Conservation (phyloP, 2,113 vertebrate species). For the Centrocercus urophasianus region DNA sequence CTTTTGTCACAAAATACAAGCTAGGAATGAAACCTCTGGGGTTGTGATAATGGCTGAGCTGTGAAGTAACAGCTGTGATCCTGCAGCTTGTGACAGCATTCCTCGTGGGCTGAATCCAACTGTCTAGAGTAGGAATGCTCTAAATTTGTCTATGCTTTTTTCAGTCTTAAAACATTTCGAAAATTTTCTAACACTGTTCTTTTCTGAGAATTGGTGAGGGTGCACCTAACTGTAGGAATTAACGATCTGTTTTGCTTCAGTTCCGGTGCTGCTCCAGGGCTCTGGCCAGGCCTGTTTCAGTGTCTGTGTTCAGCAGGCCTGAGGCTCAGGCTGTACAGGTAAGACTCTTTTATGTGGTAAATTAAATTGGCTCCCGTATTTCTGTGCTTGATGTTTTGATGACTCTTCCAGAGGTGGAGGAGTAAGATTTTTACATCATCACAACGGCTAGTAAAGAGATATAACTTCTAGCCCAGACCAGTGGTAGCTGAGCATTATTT, state of each 20-base stretch:
- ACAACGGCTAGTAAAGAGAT: accelerated
- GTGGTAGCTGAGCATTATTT: background rate
- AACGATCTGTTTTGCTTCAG: conserved; percentile 44
- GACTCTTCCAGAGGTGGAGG: background rate
- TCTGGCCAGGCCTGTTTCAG: conserved; percentile 75
- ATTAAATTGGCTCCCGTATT: accelerated
- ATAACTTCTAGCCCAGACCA: accelerated
- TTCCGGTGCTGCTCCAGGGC: conserved; percentile 77
- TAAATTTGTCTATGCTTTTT: accelerated
- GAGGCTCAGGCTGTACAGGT: conserved; percentile 70
- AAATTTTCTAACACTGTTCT: accelerated
- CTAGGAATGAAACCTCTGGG: accelerated
- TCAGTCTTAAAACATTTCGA: too few relatives aligned
- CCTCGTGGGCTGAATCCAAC: accelerated
- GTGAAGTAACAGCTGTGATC: accelerated
- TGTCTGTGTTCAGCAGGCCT: conserved; percentile 72
- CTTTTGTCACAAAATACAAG: accelerated
- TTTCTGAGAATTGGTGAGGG: accelerated
- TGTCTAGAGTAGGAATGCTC: accelerated
- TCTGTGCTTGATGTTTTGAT: accelerated
- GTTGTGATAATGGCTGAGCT: accelerated
- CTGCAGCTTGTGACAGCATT: accelerated
- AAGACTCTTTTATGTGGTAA: background rate
- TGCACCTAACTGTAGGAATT: accelerated
- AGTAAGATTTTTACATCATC: accelerated